Evolutionary conservation across 1,140 invertebrate genomes (phyloP).

Genomic region (Leptopilina boulardi): DNA sequence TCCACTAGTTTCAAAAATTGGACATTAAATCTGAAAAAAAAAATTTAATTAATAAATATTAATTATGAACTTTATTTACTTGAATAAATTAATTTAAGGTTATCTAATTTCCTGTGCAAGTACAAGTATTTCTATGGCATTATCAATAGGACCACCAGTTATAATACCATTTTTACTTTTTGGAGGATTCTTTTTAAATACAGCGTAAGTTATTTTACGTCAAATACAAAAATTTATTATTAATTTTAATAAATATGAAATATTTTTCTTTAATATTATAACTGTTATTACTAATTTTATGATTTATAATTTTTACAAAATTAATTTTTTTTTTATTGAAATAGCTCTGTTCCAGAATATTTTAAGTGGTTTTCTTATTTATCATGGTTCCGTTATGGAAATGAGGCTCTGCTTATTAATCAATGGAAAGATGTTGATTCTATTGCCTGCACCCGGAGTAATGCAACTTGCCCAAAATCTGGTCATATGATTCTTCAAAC

Average conservation of each 20-base stretch:
- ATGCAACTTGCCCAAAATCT: conserved; percentile 84
- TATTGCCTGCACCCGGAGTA: conserved; percentile 84
- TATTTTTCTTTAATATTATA: neutral
- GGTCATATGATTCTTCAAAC: conserved; percentile 88
- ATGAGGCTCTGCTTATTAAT: conserved; percentile 94
- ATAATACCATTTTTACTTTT: conserved; percentile 96
- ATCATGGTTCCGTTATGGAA: conserved; percentile 97
- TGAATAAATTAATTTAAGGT: conserved; percentile 76
- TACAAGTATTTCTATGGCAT: conserved; percentile 87
- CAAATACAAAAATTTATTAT: conserved; percentile 36
- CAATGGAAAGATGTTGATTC: conserved; percentile 89
- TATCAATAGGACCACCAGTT: conserved; percentile 92
- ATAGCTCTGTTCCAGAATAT: conserved; percentile 89
- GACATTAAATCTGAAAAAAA: neutral
- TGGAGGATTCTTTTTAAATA: conserved; percentile 97
- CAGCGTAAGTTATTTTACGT: conserved; percentile 79
- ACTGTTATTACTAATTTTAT: neutral
- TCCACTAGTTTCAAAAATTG: neutral
- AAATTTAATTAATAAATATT: neutral
- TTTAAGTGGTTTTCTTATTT: conserved; percentile 94
- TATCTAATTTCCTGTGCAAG: conserved; percentile 93
- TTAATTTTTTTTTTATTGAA: conserved; percentile 19
- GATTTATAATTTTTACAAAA: conserved; percentile 5
- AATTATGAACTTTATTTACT: neutral
- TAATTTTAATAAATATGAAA: too few species aligned